Evolutionary conservation across 2,797 vertebrate species (phyloP), one percentile per base, ranked within the genome.

Genomic region (Acrossocheilus fasciatus): DNA sequence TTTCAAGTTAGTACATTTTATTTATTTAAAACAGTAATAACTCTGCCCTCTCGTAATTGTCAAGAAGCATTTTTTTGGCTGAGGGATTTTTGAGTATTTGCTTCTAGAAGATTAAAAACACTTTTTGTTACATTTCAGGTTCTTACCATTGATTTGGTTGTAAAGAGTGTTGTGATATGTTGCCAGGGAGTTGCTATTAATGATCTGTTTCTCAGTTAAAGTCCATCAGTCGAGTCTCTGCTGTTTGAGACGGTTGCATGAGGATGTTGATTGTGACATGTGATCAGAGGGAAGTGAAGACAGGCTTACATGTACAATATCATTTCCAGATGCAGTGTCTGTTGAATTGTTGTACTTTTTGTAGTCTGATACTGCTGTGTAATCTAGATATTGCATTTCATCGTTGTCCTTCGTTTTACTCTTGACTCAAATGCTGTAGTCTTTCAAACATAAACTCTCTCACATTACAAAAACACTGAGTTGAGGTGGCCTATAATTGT

Each of bases 201-300:
- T 45, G 11, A 74, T 62, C n/a, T 34, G 26, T 8, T 84, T 66
- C 45, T 52, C 43, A 39, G 14, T 47, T 45, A 4, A 57, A 23
- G 34, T n/a, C 9, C 6, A 62, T 70, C 36, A 23, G 18, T 11
- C 50, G 3, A 18, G 14, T 18, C 20, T 68, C 4, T 18, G 14
- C 36, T 23, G n/a, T 57, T 15, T 45, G 36, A 82, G 45, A 39
- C n/a, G 39, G 0, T 64, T 57, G 9, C 17, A 34, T 72, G 47
- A 72, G 68, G 81, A 70, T 82, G 81, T 82, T 11, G 66, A 52
- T 59, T 1, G 34, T 34, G 72, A 36, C 82, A 47, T 83, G 82
- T 76, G 82, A 83, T 66, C 43, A 84, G 43, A 76, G 43, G 72
- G 73, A 84, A 82, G 81, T 82, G 66, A 70, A 82, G 79, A 82